Evolutionary conservation across 2,113 vertebrate species (phyloP).

Genomic region (Acrocephalus arundinaceus): DNA sequence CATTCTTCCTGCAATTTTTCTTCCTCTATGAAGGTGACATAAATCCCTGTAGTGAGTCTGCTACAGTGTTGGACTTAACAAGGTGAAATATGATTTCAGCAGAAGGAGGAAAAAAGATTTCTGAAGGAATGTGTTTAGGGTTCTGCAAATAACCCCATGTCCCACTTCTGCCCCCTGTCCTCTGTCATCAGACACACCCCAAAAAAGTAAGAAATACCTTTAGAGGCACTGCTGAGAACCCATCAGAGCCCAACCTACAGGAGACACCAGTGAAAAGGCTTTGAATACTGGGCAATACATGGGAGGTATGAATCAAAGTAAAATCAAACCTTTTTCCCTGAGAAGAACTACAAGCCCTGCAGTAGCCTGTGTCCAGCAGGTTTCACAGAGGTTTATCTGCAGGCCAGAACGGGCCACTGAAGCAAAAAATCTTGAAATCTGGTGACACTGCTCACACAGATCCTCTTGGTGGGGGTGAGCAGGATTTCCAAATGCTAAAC

Average conservation of each 20-base stretch:
- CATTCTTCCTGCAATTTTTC: background rate
- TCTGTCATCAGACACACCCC: background rate
- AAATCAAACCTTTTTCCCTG: background rate
- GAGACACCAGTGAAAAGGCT: background rate
- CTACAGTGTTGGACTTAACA: background rate
- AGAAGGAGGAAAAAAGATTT: background rate
- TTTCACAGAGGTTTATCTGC: background rate
- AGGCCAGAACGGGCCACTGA: background rate
- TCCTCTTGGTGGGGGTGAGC: background rate
- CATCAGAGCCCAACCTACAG: background rate
- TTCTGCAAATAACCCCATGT: background rate
- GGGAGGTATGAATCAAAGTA: background rate
- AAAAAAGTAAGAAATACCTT: background rate
- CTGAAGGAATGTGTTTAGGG: background rate
- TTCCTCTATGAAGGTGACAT: background rate
- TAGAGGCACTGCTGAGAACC: background rate
- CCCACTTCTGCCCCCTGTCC: background rate
- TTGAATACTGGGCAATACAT: background rate
- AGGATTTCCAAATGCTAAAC: background rate
- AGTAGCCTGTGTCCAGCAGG: background rate
- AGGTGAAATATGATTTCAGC: background rate
- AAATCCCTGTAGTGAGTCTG: background rate
- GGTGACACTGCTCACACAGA: background rate
- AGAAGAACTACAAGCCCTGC: background rate
- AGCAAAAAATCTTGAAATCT: background rate